Evolutionary conservation across 1,140 invertebrate species (phyloP).

Genomic region (Chironomus striatipennis): DNA sequence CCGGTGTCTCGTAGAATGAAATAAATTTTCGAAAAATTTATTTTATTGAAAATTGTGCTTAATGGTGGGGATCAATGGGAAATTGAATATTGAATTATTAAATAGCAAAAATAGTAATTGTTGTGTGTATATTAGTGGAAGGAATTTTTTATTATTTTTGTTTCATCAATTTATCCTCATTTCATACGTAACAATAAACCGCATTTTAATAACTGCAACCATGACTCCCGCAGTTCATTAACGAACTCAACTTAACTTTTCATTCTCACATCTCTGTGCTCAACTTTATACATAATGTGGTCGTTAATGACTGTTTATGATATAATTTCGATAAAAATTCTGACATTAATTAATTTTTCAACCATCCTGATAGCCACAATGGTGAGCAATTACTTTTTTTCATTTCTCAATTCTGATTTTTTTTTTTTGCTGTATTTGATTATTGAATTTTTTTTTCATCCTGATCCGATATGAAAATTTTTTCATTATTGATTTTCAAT

Average conservation of each 20-base stretch:
- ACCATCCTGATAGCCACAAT: background rate
- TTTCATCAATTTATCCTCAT: no score
- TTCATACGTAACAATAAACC: background rate
- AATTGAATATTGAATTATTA: conserved; percentile 9
- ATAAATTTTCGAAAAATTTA: no score
- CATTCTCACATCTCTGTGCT: no score
- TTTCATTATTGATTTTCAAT: background rate
- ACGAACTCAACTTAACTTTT: background rate
- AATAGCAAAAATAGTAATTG: background rate
- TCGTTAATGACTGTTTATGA: conserved; percentile 9
- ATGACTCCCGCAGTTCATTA: background rate
- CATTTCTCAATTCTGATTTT: no score
- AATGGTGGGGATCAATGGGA: background rate
- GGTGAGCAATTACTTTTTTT: background rate
- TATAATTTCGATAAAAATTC: background rate
- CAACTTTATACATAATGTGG: background rate
- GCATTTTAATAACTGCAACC: background rate
- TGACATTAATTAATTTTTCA: conserved; percentile 14
- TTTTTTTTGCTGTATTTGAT: background rate
- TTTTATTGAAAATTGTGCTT: background rate
- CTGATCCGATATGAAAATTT: background rate
- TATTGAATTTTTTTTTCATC: background rate
- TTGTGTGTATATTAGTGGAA: no score
- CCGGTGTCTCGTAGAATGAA: no score
- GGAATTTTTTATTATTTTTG: no score